Conservation (phyloP, 2,113 vertebrate genomes). For the human region DNA sequence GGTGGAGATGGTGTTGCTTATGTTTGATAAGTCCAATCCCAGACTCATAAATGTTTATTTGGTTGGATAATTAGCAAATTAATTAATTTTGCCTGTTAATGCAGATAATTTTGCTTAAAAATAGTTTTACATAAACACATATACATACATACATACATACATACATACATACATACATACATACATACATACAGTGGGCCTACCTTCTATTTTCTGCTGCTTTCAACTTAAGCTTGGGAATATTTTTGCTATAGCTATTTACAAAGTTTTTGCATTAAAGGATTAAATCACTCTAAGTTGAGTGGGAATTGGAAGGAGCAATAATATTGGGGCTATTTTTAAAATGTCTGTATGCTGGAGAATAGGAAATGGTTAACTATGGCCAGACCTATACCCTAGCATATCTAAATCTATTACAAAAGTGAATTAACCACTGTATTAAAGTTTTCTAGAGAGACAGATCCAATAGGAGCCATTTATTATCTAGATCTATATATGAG, state of each 20-base stretch:
- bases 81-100: not conserved
- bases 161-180: not conserved
- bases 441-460: no score
- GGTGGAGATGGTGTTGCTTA: not conserved
- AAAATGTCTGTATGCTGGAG: not conserved
- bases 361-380: not conserved
- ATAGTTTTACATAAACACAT: not conserved
- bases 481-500: no score
- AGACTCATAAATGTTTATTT: not conserved
- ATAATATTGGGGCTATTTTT: not conserved
- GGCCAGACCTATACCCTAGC: not conserved
- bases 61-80: not conserved
- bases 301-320: not conserved
- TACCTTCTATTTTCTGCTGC: not conserved
- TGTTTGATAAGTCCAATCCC: not conserved
- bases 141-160: no score
- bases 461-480: no score
- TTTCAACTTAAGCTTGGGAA: not conserved
- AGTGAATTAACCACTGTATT: not conserved
- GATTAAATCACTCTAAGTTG: not conserved
- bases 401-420: not conserved
- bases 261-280: not conserved
- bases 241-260: not conserved
- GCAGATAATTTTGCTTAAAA: not conserved
- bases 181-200: not conserved